phyloP scores from a whole-genome alignment of 2,888 invertebrate genomes.

The Conistra vaccinii region DNA sequence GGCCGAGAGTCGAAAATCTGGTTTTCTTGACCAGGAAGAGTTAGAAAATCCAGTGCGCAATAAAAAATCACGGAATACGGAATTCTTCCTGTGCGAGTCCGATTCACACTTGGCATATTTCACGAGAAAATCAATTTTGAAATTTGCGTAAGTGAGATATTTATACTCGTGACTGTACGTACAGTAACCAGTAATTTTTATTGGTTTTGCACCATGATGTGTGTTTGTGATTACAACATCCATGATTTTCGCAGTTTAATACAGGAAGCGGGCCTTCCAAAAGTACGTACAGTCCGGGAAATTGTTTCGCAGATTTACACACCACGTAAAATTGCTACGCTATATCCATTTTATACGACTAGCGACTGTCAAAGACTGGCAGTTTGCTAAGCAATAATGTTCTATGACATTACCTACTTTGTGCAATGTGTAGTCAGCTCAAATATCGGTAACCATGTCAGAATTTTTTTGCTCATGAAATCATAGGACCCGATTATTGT shows the following conservation, averaged over 20 bases:
- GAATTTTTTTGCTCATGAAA: not conserved
- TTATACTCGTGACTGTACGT: no score
- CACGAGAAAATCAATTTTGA: no score
- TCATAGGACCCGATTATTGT: not conserved
- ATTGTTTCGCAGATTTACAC: not conserved
- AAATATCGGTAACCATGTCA: not conserved
- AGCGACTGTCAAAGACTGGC: not conserved
- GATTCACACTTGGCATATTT: no score
- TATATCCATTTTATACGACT: not conserved
- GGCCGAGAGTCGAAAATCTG: not conserved
- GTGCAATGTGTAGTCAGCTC: not conserved
- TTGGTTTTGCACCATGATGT: slow-evolving; percentile 8
- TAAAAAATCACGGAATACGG: no score
- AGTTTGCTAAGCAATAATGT: not conserved
- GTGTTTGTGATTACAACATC: not conserved
- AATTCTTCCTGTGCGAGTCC: no score
- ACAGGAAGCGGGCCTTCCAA: not conserved
- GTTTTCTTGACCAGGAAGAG: not conserved
- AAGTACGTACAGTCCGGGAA: not conserved
- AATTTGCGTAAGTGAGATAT: no score
- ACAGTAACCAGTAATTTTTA: not conserved
- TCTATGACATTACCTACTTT: not conserved
- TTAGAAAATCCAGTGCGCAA: no score
- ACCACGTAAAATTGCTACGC: not conserved
- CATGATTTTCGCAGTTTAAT: not conserved